Evolutionary conservation across 2,888 invertebrate species (phyloP), one percentile per base, ranked within the genome.

Genomic region (Thalpophila matura): DNA sequence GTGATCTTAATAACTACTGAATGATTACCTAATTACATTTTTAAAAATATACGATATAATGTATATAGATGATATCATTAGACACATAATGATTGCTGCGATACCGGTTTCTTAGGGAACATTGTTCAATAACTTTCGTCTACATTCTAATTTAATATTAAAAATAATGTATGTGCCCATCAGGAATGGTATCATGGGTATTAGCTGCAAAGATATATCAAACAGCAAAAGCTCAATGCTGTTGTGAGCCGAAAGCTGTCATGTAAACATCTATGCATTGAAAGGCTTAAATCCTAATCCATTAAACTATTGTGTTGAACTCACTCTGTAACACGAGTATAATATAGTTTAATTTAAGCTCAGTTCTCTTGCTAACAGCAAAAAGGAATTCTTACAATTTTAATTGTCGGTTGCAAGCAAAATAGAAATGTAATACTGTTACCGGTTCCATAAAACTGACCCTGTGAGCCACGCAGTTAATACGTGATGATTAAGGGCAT

Each of bases 261-360:
- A 24, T 42, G 37, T 31, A 14, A 35, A 40, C 16, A 51, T 42
- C 20, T 60, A 45, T 58, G 47, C 26, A 37, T 33, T 63, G 35
- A 51, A 37, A 50, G 45, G 14, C 14, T 55, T 22, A 16, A 31
- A 33, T 40, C 22, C 9, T 51, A 47, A 63, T 46, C n/a, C 14
- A 22, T 14, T 50, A 33, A 24, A 45, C 38, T 46, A 46, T 40
- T 71, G 16, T 62, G 16, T 55, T 22, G 31, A 29, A 37, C 26
- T 37, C 29, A 38, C 22, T 49, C 6, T 37, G 20, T 24, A 46
- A 18, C 12, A 47, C 6, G 29, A 12, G 7, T 27, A 18, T 10
- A 12, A 14, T 10, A 61, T 37, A 7, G 24, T 33, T 20, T 33
- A 33, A 57, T 42, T 26, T 26, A 2, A 22, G 9, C 9, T 37